Conservation (phyloP, 2,113 vertebrate species). For the Bubo blakistoni region DNA sequence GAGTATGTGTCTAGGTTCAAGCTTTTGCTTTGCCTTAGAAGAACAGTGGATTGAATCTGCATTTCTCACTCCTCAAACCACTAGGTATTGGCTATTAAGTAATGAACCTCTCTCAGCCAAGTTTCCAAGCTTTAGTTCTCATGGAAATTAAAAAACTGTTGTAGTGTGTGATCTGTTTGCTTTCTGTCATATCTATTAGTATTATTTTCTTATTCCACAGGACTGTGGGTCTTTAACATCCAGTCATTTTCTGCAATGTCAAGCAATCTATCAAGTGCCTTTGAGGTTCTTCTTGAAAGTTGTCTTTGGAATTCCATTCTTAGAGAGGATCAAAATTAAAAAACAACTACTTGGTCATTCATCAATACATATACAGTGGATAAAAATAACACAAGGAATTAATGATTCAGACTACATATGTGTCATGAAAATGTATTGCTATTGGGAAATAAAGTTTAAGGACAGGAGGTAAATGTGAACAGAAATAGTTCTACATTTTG, state of each 20-base stretch:
- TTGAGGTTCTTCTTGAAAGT: not conserved
- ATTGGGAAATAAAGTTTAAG: not conserved
- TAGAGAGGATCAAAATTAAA: not conserved
- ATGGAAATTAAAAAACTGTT: not conserved
- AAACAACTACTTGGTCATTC: not conserved
- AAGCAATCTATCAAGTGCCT: not conserved
- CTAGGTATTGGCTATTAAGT: not conserved
- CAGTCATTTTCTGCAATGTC: not conserved
- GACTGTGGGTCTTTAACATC: not conserved
- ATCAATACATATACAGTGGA: not conserved
- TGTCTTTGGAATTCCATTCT: not conserved
- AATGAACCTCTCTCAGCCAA: not conserved
- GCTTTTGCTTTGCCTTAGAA: not conserved
- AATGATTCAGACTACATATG: not conserved
- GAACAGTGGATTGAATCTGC: not conserved
- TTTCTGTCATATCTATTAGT: not conserved
- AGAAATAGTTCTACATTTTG: not conserved
- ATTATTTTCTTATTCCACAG: not conserved
- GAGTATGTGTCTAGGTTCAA: not conserved
- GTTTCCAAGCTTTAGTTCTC: not conserved
- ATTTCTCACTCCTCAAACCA: not conserved
- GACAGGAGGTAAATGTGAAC: not conserved
- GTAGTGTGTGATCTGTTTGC: not conserved
- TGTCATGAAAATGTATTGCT: not conserved
- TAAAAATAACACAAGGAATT: not conserved